phyloP scores from a whole-genome alignment of 2,797 vertebrate species.

The Cuniculus paca region DNA sequence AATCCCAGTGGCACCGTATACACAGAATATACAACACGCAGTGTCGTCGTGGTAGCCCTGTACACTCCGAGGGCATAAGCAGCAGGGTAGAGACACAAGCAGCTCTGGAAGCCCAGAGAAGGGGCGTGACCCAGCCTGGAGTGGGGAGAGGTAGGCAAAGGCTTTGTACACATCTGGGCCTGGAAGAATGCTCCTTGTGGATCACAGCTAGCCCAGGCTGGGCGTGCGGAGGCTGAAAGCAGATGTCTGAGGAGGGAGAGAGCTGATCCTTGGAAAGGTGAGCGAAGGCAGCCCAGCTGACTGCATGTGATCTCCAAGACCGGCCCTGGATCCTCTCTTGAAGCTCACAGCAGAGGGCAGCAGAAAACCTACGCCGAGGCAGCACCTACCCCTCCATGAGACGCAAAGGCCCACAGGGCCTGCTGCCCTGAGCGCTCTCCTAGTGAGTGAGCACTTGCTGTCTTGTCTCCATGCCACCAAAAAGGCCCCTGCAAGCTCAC shows the following conservation, averaged over 20 bases:
- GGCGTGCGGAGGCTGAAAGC: not conserved
- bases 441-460: no score
- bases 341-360: not conserved
- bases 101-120: not conserved
- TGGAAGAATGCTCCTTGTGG: not conserved
- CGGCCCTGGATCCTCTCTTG: not conserved
- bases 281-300: not conserved
- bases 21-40: not conserved
- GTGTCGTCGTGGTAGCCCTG: not conserved
- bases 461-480: no score
- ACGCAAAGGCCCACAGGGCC: not conserved
- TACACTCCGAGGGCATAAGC: not conserved
- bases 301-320: not conserved
- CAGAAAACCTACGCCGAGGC: not conserved
- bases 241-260: not conserved
- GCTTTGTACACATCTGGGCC: not conserved
- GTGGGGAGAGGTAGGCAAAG: not conserved
- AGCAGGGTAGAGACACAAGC: not conserved
- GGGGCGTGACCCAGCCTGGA: not conserved
- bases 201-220: not conserved
- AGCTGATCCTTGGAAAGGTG: not conserved
- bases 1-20: no score
- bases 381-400: not conserved
- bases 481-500: not conserved
- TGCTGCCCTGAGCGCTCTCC: no score